These are phyloP conservation scores for Forbesichthys agassizii DNA, from an alignment of 2,113 vertebrate species.

Conservation along the genomic window DNA sequence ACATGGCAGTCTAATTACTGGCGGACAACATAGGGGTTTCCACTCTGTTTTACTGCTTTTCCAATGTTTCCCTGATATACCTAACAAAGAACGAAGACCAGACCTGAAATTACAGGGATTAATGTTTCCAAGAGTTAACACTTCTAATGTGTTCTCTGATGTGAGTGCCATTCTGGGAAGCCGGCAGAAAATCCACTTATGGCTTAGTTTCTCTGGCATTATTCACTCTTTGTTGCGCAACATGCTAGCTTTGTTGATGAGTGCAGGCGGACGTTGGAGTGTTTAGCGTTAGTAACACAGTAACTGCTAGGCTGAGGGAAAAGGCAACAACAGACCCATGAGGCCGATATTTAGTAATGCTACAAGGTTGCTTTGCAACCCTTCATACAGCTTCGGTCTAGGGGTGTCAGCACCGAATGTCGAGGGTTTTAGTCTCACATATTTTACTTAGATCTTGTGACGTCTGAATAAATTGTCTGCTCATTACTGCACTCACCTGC, in stretches of 20 bases:
- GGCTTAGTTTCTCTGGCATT: conserved; percentile 67
- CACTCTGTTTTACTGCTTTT: conserved; percentile 64
- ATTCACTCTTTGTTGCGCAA: conserved; percentile 64
- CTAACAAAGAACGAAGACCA: conserved; percentile 71
- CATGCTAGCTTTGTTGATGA: conserved; percentile 58
- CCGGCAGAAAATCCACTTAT: conserved; percentile 75
- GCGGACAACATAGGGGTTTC: conserved; percentile 57
- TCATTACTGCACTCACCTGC: conserved; percentile 5
- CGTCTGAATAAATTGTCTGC: not conserved
- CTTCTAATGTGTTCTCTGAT: conserved; percentile 70
- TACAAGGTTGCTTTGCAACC: conserved; percentile 45
- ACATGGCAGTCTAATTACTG: conserved; percentile 77
- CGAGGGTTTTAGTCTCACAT: not conserved
- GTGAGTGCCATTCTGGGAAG: conserved; percentile 64
- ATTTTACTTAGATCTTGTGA: not conserved
- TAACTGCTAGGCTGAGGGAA: conserved; percentile 50
- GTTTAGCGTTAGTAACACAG: conserved; percentile 56
- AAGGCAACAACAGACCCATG: conserved; percentile 28
- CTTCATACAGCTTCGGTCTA: conserved; percentile 10
- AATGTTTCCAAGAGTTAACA: conserved; percentile 75
- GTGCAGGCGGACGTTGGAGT: conserved; percentile 63
- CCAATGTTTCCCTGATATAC: conserved; percentile 67
- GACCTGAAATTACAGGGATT: conserved; percentile 78
- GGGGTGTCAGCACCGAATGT: conserved; percentile 5
- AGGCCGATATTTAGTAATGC: conserved; percentile 18